Percentiles rank a stretch among this genome's conserved stretches.
These are phyloP conservation scores for Mechanitis mazaeus DNA, from an alignment of 2,888 invertebrate species.

Conservation along the genomic window DNA sequence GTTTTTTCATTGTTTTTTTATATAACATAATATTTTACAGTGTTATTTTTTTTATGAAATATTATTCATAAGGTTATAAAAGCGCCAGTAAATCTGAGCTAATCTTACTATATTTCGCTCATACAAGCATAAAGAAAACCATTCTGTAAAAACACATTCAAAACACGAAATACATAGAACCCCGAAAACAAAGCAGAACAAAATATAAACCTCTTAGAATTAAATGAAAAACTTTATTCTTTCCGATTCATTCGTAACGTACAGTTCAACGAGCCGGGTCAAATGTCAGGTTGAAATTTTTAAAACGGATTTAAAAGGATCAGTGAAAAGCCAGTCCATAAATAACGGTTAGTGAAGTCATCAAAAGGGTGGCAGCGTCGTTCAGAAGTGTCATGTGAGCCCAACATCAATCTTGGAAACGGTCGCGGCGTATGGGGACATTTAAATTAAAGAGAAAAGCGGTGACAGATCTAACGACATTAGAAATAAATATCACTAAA, in stretches of 20 bases:
- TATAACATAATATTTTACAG: no score
- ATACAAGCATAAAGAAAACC: neutral
- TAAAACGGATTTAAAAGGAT: constrained; percentile 51
- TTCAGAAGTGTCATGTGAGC: constrained; percentile 72
- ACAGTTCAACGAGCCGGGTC: constrained; percentile 19
- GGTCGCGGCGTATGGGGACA: constrained; percentile 23
- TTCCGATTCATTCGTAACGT: constrained; percentile 16
- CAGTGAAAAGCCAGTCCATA: constrained; percentile 61
- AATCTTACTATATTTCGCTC: neutral
- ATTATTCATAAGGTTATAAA: neutral
- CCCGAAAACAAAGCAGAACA: constrained; percentile 9
- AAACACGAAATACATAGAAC: constrained; percentile 10
- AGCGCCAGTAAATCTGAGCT: neutral
- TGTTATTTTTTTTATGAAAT: no score
- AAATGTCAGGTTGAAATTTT: constrained; percentile 35
- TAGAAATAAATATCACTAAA: neutral
- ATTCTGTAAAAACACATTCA: constrained; percentile 7
- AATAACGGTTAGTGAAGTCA: constrained; percentile 74
- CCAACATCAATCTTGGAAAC: constrained; percentile 64
- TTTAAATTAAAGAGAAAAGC: constrained; percentile 19
- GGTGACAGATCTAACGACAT: constrained; percentile 11
- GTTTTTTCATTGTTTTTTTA: no score
- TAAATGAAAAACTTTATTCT: constrained; percentile 14
- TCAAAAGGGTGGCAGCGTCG: constrained; percentile 69
- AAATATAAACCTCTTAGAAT: constrained; percentile 15